A percentile compares a stretch with the other conserved stretches of the same genome.
phyloP scores from a whole-genome alignment of 2,113 vertebrate genomes.

The Phaethornis superciliosus region DNA sequence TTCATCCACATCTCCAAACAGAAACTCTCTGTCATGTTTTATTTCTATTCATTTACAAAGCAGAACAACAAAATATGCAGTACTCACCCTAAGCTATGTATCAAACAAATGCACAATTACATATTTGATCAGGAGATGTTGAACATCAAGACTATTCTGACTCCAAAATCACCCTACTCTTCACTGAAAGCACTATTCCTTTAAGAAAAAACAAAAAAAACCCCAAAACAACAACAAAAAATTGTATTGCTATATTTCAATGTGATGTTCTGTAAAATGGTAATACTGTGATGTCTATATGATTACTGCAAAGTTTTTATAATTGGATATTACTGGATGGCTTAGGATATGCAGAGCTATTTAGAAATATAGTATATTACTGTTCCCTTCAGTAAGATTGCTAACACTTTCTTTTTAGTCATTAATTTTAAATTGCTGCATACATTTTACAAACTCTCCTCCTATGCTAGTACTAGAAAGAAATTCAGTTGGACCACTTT shows the following conservation, averaged over 20 bases:
- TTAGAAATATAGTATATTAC: background rate
- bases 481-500: background rate
- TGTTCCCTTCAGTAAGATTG: background rate
- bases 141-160: background rate
- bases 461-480: background rate
- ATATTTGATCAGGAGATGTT: background rate
- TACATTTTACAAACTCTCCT: slow-evolving; percentile 17
- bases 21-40: background rate
- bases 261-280: background rate
- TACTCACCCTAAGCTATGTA: background rate
- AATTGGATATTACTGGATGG: background rate
- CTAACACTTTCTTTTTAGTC: background rate
- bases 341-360: background rate
- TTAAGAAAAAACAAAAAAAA: background rate
- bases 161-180: background rate
- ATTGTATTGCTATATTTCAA: background rate
- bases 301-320: background rate
- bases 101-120: background rate
- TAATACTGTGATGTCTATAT: background rate
- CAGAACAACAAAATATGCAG: background rate
- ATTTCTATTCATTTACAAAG: background rate
- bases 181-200: background rate
- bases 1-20: background rate
- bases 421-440: background rate
- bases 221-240: too few species aligned